A percentile compares a stretch with the other conserved stretches of the same genome.
phyloP scores from a whole-genome alignment of 2,888 invertebrate species.

The Drosophila nigricruria region DNA sequence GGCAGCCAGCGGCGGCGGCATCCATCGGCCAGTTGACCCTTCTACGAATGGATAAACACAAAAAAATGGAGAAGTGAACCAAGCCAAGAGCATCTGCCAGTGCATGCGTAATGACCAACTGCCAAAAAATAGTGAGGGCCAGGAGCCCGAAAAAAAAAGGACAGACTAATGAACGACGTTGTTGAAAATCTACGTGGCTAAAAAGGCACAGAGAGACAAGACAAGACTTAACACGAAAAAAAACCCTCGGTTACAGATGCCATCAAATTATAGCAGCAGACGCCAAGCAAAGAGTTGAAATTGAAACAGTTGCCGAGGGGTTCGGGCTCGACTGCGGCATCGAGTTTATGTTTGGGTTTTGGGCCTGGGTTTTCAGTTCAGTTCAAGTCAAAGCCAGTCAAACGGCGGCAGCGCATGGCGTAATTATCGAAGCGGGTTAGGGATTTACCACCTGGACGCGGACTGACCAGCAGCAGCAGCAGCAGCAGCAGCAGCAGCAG shows the following conservation, averaged over 20 bases:
- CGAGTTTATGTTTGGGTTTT: constrained; percentile 22
- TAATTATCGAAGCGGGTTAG: constrained; percentile 73
- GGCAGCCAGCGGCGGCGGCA: constrained; percentile 50
- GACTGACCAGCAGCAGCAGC: constrained; percentile 53
- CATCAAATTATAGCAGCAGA: constrained; percentile 67
- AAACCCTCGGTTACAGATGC: constrained; percentile 72
- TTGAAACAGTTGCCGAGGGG: constrained; percentile 77
- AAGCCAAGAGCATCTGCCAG: constrained; percentile 78
- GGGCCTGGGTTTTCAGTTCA: constrained; percentile 23
- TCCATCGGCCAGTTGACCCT: constrained; percentile 73
- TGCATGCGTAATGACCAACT: constrained; percentile 83
- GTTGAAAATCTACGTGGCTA: constrained; percentile 76
- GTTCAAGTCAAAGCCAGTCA: constrained; percentile 70
- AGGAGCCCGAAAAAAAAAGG: constrained; percentile 45
- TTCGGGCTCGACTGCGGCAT: constrained; percentile 40
- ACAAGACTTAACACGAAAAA: constrained; percentile 13
- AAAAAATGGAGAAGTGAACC: constrained; percentile 30
- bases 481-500: constrained; percentile 50
- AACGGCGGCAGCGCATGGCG: constrained; percentile 65
- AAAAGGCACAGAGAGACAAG: constrained; percentile 46
- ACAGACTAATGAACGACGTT: constrained; percentile 73
- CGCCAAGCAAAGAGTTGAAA: constrained; percentile 58
- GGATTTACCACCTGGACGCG: constrained; percentile 78
- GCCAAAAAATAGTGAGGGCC: constrained; percentile 74
- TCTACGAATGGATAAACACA: constrained; percentile 55